phyloP scores from a whole-genome alignment of 2,888 invertebrate species.

The Rhingia rostrata region DNA sequence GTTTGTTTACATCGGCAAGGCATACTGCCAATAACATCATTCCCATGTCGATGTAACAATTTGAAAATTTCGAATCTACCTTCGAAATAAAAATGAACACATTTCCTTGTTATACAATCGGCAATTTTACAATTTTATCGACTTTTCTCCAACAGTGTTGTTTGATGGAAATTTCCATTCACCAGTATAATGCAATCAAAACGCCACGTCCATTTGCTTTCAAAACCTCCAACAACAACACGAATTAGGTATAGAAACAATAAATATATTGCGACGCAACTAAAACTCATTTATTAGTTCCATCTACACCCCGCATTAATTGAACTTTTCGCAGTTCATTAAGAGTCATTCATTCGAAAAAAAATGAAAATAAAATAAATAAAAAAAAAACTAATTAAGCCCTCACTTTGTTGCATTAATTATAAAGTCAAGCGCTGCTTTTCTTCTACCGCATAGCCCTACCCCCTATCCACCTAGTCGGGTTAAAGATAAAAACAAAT shows the following conservation, averaged over 20 bases:
- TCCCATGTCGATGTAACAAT: background rate
- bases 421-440: conserved; percentile 42
- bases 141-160: background rate
- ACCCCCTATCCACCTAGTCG: background rate
- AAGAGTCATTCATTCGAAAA: conserved; percentile 41
- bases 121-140: background rate
- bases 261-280: conserved; percentile 6
- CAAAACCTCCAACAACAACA: conserved; percentile 17
- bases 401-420: conserved; percentile 51
- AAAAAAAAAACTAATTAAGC: conserved; percentile 58
- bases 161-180: conserved; percentile 12
- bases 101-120: conserved; percentile 8
- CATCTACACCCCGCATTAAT: conserved; percentile 22
- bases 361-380: conserved; percentile 4
- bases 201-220: conserved; percentile 32
- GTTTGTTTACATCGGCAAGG: background rate
- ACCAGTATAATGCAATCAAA: conserved; percentile 50
- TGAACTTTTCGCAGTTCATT: conserved; percentile 59
- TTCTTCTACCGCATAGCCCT: background rate
- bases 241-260: conserved; percentile 14
- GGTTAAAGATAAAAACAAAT: conserved; percentile 42
- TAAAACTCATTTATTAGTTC: background rate
- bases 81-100: background rate
- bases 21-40: background rate
- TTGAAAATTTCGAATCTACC: background rate